Conservation (phyloP, 64 coral and sea anemone species). For the Stylophora pistillata region DNA sequence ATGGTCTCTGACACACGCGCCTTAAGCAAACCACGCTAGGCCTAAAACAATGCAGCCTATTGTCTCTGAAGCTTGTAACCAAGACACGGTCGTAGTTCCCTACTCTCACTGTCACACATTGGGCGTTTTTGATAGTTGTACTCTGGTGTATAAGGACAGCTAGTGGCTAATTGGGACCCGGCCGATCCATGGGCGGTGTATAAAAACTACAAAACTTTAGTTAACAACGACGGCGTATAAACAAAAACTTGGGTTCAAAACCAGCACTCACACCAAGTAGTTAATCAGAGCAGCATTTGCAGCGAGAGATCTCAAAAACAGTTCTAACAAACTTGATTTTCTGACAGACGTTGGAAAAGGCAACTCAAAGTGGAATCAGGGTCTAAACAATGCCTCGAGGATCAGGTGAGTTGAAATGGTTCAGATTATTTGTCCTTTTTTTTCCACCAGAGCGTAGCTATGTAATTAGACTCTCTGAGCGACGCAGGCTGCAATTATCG, state of each 20-base stretch:
- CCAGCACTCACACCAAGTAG: neutral
- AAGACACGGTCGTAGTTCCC: neutral
- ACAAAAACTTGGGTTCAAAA: slow-evolving; percentile 34
- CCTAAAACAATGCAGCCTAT: slow-evolving; percentile 49
- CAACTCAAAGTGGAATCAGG: neutral
- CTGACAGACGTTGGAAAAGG: slow-evolving; percentile 26
- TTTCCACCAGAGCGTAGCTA: slow-evolving; percentile 17
- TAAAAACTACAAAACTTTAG: slow-evolving; percentile 10
- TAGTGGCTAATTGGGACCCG: neutral
- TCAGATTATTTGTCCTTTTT: slow-evolving; percentile 4
- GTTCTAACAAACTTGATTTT: neutral
- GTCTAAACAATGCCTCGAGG: slow-evolving; percentile 10
- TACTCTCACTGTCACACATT: slow-evolving; percentile 1
- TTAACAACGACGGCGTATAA: slow-evolving; percentile 15
- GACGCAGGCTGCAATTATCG: slow-evolving; percentile 22
- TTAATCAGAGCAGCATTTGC: slow-evolving; percentile 4
- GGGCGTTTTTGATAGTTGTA: slow-evolving; percentile 8
- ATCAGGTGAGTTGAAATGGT: slow-evolving; percentile 17
- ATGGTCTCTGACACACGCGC: slow-evolving; percentile 64
- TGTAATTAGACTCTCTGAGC: slow-evolving; percentile 27
- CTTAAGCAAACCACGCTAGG: slow-evolving; percentile 67
- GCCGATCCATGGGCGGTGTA: slow-evolving; percentile 12
- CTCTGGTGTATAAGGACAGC: neutral
- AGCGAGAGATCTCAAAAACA: neutral
- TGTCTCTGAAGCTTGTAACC: slow-evolving; percentile 15